These are phyloP conservation scores for Vultur gryphus DNA, from an alignment of 2,797 vertebrate species.

Conservation along the genomic window DNA sequence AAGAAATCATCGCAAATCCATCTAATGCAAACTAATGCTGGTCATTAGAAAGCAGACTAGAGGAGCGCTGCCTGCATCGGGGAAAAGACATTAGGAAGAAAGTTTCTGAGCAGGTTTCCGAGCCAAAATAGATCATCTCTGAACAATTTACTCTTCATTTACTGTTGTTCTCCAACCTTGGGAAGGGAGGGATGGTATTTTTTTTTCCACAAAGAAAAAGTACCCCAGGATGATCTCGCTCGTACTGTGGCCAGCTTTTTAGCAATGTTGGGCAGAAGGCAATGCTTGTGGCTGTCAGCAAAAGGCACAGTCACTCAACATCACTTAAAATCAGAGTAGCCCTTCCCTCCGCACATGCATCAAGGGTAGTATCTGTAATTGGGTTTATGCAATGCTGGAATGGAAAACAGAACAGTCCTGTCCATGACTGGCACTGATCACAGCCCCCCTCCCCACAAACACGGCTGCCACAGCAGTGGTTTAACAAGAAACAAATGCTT, in stretches of 20 bases:
- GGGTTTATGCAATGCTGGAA: neutral
- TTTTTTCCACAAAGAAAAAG: neutral
- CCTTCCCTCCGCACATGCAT: neutral
- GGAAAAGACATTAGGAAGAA: conserved; percentile 35
- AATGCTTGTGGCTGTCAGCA: neutral
- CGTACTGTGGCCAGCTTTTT: neutral
- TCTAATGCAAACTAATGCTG: conserved; percentile 60
- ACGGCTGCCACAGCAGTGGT: neutral
- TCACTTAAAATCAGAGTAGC: neutral
- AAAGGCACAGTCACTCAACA: neutral
- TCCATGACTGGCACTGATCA: neutral
- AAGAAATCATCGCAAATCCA: conserved; percentile 54
- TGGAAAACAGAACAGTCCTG: neutral
- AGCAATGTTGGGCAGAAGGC: neutral
- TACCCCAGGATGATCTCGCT: neutral
- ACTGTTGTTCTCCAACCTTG: neutral
- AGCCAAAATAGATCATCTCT: conserved; percentile 21
- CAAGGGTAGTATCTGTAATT: neutral
- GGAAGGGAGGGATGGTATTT: neutral
- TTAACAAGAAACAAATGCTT: neutral
- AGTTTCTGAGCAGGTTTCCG: conserved; percentile 1
- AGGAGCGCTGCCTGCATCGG: neutral
- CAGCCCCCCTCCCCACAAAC: neutral
- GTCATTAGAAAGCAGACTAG: conserved; percentile 44
- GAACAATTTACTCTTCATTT: conserved; percentile 16